Base-by-base conservation (phyloP, 2,888 invertebrate species). In the Catocala sponsa region DNA sequence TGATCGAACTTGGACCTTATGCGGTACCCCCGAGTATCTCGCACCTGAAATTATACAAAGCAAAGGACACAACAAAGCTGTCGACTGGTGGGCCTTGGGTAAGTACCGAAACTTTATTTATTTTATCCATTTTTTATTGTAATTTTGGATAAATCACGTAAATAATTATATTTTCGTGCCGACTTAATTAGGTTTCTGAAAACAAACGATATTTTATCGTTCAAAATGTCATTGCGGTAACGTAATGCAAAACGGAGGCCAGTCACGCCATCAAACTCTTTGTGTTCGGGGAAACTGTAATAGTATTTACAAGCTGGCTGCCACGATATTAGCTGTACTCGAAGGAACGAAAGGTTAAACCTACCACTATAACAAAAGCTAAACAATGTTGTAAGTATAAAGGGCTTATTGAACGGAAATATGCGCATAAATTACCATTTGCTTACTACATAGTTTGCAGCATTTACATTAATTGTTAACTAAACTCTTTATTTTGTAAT, bases 1-100 rank as follows among this genome's bases (percentile, higher is more conserved):
- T 1, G 99, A 99, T 89, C 96, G 99, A 79, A 99, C 99, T 59
- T 99, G 99, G 99, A 99, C 98, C 0, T 90, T 99, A 51, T 99
- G 99, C 86, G 99, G 99, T 0, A 99, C 99, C 0, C 99, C 99
- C 0, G 99, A 99, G 90, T 99, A 99, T 91, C 95, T 99, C 70
- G 99, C 99, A 50, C 98, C 98, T 11, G 99, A 99, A 94, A 99
- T 99, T 73, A 99, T 99, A 78, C 99, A 98, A 89, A 98, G 98
- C 80, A 99, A 99, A 95, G 99, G 99, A 43, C 99, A 99, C 93
- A 99, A 99, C 87, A 98, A 98, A 88, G 99, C 99, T 6, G 99
- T 99, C 0, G 99, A 99, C 88, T 99, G 99, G 99, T 99, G 99
- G 99, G 99, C 99, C 15, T 95, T 99, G 83, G 99, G 97, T 97